Base-by-base conservation (phyloP, 2,888 invertebrate genomes). In the Rhagonycha lutea region DNA sequence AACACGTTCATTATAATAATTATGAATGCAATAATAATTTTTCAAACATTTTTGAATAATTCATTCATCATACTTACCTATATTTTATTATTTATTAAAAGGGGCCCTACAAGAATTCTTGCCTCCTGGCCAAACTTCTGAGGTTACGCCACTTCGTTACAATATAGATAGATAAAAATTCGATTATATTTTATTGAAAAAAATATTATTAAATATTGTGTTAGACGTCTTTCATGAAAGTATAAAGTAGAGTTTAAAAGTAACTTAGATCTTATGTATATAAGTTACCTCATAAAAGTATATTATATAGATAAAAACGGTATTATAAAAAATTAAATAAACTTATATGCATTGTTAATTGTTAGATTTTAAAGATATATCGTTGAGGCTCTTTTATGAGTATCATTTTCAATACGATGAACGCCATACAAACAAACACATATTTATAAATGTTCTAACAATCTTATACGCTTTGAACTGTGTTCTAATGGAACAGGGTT, bases 391-490 rank as follows among this genome's bases (percentile, higher is more conserved):
- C 47, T 47, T 47, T 47, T 47, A 18, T 47, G 47, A 47, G 47
- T 47, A 47, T 2, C 47, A 47, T 47, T 47, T 47, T 47, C 47
- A 47, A 47, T n/a, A 47, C n/a, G 47, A 18, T 69, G 65, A 69
- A 74, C 69, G 62, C 62, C 62, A 73, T 70, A 74, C 24, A 32
- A 18, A 18, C 69, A 70, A 72, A 29, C 28, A 72, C 71, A 78
- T 74, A 74, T 70, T 73, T 70, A 76, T 69, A 72, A 73, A 76
- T 65, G 26, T 75, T 70, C 61, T 68, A 76, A 73, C 67, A 75
- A 78, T 75, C 78, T 76, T 72, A 78, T 79, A 79, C 78, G 79
- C 79, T 79, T 79, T 70, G 73, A 79, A 72, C 79, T 79, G 79
- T 78, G 78, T 79, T 79, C 78, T 78, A 68, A 79, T 75, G 70